These are phyloP conservation scores for Antennarius maculatus DNA, from an alignment of 2,797 vertebrate genomes.

Conservation along the genomic window DNA sequence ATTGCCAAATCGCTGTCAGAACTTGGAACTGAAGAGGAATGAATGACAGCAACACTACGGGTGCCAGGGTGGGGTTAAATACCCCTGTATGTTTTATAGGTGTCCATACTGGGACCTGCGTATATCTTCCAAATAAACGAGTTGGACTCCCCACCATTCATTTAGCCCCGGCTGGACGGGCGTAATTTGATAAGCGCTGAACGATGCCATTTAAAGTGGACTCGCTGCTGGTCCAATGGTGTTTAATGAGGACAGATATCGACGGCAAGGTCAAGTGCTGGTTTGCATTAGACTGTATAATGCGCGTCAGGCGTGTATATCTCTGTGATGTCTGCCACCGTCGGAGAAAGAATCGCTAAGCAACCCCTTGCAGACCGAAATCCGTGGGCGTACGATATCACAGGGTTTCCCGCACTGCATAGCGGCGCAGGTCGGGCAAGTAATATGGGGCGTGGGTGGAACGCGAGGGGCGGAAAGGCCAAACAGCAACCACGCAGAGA, in stretches of 20 bases:
- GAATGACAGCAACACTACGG: conserved; percentile 76
- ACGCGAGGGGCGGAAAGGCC: conserved; percentile 56
- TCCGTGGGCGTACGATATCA: conserved; percentile 49
- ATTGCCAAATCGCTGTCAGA: conserved; percentile 77
- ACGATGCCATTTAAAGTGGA: conserved; percentile 75
- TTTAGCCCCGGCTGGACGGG: conserved; percentile 37
- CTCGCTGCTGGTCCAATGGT: conserved; percentile 58
- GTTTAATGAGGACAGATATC: conserved; percentile 81
- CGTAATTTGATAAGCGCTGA: conserved; percentile 72
- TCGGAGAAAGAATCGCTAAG: conserved; percentile 37
- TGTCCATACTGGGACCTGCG: conserved; percentile 50
- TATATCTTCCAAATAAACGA: conserved; percentile 69
- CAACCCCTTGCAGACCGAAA: conserved; percentile 40
- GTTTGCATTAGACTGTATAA: conserved; percentile 72
- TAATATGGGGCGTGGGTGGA: conserved; percentile 65
- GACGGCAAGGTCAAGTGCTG: conserved; percentile 78
- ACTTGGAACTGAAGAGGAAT: conserved; percentile 62
- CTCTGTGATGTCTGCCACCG: conserved; percentile 34
- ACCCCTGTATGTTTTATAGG: conserved; percentile 73
- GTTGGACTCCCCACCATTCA: conserved; percentile 45
- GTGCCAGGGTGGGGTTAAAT: conserved; percentile 64
- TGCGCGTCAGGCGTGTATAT: conserved; percentile 4
- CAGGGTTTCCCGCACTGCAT: conserved; percentile 53
- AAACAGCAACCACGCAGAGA: conserved; percentile 52
- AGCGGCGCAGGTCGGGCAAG: conserved; percentile 55